A percentile compares a stretch with the other conserved stretches of the same genome.
Conservation (phyloP, 2,113 vertebrate species). For the Columba livia region DNA sequence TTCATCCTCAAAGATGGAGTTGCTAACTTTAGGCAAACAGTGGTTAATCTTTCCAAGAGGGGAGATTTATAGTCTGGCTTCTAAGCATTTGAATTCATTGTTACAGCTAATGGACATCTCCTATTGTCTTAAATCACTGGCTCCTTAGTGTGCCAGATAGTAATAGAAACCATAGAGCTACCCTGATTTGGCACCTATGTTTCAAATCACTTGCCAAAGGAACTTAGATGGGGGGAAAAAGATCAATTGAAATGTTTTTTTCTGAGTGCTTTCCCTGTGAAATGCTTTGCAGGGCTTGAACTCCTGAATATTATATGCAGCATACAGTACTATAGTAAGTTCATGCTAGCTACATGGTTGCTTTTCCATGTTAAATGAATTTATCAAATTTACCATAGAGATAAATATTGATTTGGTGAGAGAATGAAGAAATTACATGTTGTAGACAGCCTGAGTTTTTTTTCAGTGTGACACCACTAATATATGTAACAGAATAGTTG, state of each 20-base stretch:
- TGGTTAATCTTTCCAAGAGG: conserved; percentile 43
- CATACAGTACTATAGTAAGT: neutral
- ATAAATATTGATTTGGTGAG: conserved; percentile 15
- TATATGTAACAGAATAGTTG: neutral
- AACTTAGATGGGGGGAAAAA: neutral
- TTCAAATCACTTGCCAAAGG: conserved; percentile 55
- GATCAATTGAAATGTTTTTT: conserved; percentile 66
- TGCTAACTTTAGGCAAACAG: conserved; percentile 59
- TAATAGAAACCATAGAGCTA: conserved; percentile 63
- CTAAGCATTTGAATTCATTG: conserved; percentile 49
- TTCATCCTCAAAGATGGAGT: neutral
- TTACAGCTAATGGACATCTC: conserved; percentile 69
- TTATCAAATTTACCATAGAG: neutral
- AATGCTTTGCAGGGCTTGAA: neutral
- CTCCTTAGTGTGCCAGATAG: conserved; percentile 57
- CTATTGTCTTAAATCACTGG: conserved; percentile 70
- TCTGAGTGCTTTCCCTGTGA: conserved; percentile 35
- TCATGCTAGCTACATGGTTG: neutral
- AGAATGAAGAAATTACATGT: neutral
- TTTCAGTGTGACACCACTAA: neutral
- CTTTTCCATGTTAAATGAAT: neutral
- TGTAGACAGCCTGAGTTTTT: neutral
- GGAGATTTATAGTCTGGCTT: conserved; percentile 23
- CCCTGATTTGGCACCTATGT: conserved; percentile 66
- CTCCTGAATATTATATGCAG: neutral